These are phyloP conservation scores for Pocillopora verrucosa DNA, from an alignment of 64 coral and sea anemone genomes.

Conservation along the genomic window DNA sequence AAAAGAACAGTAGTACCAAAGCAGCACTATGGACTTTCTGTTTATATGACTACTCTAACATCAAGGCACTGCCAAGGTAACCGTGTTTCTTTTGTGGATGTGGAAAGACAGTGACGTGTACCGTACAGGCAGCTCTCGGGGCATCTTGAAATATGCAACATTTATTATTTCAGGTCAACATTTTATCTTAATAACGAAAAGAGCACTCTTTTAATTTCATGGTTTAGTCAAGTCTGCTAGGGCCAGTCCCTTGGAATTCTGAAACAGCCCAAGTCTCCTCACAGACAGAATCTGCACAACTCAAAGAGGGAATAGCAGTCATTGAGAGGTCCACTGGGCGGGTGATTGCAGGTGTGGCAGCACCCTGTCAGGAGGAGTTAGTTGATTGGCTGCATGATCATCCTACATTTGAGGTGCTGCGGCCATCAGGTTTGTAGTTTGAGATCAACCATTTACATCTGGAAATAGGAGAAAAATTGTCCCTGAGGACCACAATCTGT, in stretches of 20 bases:
- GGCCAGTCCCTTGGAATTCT: slow-evolving; percentile 60
- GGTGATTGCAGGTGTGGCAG: slow-evolving; percentile 92
- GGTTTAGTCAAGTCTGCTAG: slow-evolving; percentile 50
- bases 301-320: slow-evolving; percentile 79
- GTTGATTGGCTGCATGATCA: slow-evolving; percentile 85
- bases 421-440: slow-evolving; percentile 59
- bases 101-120: no score
- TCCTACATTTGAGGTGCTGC: slow-evolving; percentile 95
- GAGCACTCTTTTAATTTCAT: neutral
- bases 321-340: slow-evolving; percentile 89
- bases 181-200: neutral
- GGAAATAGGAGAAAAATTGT: no score
- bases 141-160: no score
- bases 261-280: neutral
- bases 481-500: neutral
- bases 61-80: no score
- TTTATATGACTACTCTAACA: no score
- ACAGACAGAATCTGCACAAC: slow-evolving; percentile 31
- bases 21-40: no score
- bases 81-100: no score
- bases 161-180: no score
- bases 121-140: no score
- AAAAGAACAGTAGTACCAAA: no score
- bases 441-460: neutral
- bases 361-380: slow-evolving; percentile 75